Evolutionary conservation across 2,113 vertebrate species (phyloP).

Genomic region (Octodon degus): DNA sequence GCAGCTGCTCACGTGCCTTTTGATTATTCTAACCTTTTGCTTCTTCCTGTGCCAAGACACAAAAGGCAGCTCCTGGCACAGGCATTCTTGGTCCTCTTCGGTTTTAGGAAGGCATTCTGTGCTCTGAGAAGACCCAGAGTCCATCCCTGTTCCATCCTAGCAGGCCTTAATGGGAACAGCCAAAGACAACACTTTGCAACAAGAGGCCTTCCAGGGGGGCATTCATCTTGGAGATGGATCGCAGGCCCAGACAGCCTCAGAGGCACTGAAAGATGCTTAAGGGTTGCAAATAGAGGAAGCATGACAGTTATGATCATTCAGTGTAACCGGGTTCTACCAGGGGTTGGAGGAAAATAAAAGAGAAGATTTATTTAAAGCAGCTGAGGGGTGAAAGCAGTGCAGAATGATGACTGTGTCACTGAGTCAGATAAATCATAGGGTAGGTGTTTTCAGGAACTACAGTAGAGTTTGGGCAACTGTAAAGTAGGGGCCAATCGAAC

Average conservation of each 20-base stretch:
- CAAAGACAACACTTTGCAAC: not conserved
- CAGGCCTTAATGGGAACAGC: not conserved
- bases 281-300: not conserved
- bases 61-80: not conserved
- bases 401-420: not conserved
- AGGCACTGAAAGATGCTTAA: not conserved
- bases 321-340: not conserved
- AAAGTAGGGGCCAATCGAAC: not conserved
- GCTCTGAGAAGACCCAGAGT: not conserved
- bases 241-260: not conserved
- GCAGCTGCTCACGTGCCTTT: not conserved
- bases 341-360: constrained; percentile 4
- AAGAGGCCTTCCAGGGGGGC: not conserved
- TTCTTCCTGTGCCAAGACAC: constrained; percentile 18
- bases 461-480: not conserved
- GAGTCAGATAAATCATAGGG: not conserved
- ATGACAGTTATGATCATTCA: not conserved
- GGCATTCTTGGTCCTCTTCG: not conserved
- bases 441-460: not conserved
- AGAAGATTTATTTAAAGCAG: not conserved
- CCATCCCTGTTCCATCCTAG: not conserved
- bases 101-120: not conserved
- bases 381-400: not conserved
- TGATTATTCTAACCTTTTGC: not conserved
- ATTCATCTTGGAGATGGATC: not conserved